These are phyloP conservation scores for Dromococcyx pavoninus DNA, from an alignment of 2,797 vertebrate species.

Conservation along the genomic window DNA sequence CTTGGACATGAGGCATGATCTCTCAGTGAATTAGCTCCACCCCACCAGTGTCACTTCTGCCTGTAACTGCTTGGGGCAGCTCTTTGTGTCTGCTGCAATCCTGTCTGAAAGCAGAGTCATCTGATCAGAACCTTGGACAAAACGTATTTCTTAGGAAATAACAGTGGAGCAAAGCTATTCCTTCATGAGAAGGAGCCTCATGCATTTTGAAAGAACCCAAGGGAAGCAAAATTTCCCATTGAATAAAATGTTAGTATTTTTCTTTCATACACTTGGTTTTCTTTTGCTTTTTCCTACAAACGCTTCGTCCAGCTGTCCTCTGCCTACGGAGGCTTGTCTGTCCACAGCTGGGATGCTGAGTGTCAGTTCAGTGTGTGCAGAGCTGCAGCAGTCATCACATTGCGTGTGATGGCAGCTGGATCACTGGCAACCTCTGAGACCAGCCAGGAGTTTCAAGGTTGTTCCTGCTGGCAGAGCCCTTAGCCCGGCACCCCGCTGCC, in stretches of 20 bases:
- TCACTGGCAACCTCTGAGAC: fast-evolving
- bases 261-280: fast-evolving
- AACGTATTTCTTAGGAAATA: not conserved
- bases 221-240: not conserved
- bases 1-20: not conserved
- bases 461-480: not conserved
- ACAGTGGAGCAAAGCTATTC: fast-evolving
- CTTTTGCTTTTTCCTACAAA: not conserved
- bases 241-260: not conserved
- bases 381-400: fast-evolving
- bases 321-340: not conserved
- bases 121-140: not conserved
- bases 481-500: not conserved
- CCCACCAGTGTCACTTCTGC: not conserved
- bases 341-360: not conserved
- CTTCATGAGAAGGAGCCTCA: not conserved
- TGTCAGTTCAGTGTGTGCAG: not conserved
- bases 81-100: not conserved
- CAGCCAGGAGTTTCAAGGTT: not conserved
- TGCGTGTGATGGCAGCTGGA: not conserved
- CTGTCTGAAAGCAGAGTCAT: not conserved
- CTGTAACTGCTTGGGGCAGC: not conserved
- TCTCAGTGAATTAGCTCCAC: not conserved
- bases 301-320: not conserved
- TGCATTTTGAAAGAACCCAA: not conserved